These are phyloP conservation scores for Caenorhabditis briggsae DNA, from an alignment of 1,140 invertebrate species.

Conservation along the genomic window DNA sequence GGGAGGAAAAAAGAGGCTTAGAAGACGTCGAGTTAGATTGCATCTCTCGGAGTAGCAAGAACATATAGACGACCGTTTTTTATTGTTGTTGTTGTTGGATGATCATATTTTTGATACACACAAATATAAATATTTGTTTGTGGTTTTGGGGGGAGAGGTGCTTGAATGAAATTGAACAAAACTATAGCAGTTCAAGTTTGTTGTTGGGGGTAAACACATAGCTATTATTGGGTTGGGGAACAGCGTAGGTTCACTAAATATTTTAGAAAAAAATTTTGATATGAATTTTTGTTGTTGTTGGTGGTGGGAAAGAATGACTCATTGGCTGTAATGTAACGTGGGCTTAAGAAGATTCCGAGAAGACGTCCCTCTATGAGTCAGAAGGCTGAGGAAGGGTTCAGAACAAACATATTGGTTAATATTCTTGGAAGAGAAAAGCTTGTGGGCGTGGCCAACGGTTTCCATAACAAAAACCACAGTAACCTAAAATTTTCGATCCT, in stretches of 20 bases:
- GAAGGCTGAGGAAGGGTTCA: too few species aligned
- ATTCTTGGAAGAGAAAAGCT: too few species aligned
- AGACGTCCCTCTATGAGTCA: background rate
- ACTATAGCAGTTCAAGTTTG: slow-evolving; percentile 23
- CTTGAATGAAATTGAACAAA: background rate
- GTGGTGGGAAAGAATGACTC: background rate
- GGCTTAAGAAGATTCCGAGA: background rate
- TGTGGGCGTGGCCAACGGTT: too few species aligned
- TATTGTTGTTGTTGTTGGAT: background rate
- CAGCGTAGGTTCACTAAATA: background rate
- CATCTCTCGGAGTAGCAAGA: background rate
- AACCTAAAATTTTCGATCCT: too few species aligned
- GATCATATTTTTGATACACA: slow-evolving; percentile 1
- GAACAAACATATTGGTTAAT: too few species aligned
- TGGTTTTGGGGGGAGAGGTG: background rate
- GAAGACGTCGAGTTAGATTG: background rate
- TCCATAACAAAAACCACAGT: too few species aligned
- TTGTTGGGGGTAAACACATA: background rate
- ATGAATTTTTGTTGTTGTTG: background rate
- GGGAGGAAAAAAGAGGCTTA: background rate
- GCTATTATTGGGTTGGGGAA: too few species aligned
- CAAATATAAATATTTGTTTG: slow-evolving; percentile 5
- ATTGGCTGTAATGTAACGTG: background rate
- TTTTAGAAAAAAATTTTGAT: background rate
- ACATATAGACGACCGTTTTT: background rate